These are phyloP conservation scores for Arge pagana DNA, from an alignment of 2,888 invertebrate species.

Conservation along the genomic window DNA sequence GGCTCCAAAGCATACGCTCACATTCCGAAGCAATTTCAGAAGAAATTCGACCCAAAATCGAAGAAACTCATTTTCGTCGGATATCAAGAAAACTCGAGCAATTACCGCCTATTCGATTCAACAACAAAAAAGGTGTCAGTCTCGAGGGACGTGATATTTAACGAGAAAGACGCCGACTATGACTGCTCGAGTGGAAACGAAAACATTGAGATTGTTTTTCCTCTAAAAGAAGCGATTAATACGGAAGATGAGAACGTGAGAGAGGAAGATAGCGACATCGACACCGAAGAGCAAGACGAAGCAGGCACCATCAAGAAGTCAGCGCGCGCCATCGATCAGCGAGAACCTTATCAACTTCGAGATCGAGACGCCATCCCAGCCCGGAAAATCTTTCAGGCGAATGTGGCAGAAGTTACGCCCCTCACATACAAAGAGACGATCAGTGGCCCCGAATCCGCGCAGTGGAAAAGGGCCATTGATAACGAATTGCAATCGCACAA, in stretches of 20 bases:
- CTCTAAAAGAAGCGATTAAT: neutral
- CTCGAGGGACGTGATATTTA: neutral
- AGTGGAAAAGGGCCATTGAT: conserved; percentile 13
- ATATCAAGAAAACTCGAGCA: conserved; percentile 8
- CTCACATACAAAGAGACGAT: conserved; percentile 17
- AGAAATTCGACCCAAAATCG: neutral
- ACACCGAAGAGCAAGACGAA: no score
- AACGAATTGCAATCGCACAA: conserved; percentile 18
- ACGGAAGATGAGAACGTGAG: no score
- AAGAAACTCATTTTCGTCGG: conserved; percentile 8
- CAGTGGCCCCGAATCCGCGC: neutral
- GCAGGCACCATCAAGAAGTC: no score
- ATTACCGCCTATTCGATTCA: conserved; percentile 22
- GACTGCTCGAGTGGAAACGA: no score
- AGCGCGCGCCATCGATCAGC: neutral
- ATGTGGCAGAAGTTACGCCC: neutral
- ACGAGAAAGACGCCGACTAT: no score
- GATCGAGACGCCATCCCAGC: neutral
- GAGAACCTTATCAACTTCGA: conserved; percentile 11
- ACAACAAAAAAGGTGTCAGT: neutral
- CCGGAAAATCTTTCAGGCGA: conserved; percentile 2
- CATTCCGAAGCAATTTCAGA: neutral
- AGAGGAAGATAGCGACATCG: no score
- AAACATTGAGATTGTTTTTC: no score
- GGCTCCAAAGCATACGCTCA: conserved; percentile 19